Base-by-base conservation (phyloP, 2,888 invertebrate species). In the Dryobota labecula region DNA sequence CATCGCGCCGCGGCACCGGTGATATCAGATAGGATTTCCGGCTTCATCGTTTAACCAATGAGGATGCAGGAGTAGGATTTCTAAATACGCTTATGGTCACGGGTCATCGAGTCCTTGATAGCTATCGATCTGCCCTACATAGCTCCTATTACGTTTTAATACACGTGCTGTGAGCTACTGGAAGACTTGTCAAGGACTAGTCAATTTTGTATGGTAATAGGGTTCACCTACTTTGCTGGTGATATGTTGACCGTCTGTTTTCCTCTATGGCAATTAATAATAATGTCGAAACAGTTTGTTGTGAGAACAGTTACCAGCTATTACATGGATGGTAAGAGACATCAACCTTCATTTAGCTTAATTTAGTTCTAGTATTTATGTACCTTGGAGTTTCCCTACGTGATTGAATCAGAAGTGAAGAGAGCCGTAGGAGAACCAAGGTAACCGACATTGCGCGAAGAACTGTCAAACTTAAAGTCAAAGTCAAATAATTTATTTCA, bases 51-150 rank as follows among this genome's bases (percentile, higher is more conserved):
- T 43, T 6, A 33, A n/a, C 13, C 33, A 24, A 61, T 60, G 15
- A 49, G 33, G 20, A n/a, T 13, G 20, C 9, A 18, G 15, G 24
- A 66, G 41, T 60, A 41, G 30, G 27, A 51, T 69, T 67, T 63
- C 65, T 63, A 60, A 78, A 51, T 43, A 43, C 67, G 63, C 53
- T 9, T 20, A 45, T 38, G 24, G 54, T 51, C 62, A 67, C 67
- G 54, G 78, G 53, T 68, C 64, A 64, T 38, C 18, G 63, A 18
- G 51, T 66, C 70, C 60, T 60, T 67, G 54, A 79, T 67, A 41
- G 47, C 24, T 67, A 79, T 79, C 61, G 78, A 79, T 70, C 63
- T 70, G 80, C 11, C 70, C 75, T 75, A 79, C 80, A 66, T 66
- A 36, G 36, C 58, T 38, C 43, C 49, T 20, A 33, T 54, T 68